Base-by-base conservation (phyloP, 2,113 vertebrate genomes). In the Cephalopholis sonnerati region DNA sequence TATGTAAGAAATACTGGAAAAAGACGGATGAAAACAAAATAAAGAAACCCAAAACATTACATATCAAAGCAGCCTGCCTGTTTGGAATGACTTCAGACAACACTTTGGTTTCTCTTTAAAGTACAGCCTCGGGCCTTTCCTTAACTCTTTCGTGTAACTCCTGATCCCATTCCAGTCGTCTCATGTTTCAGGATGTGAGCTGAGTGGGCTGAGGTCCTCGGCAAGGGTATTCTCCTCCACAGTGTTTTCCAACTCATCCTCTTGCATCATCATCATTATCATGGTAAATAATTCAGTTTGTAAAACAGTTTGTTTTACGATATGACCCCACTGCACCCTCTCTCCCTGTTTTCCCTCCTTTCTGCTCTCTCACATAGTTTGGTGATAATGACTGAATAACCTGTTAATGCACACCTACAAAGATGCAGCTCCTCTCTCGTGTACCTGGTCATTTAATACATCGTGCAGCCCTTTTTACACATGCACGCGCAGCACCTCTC, bases 1-100 rank as follows among this genome's bases (percentile, higher is more conserved):
- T 51, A 48, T 66, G 29, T 66, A 29, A 67, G 59, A 62, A 70
- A 64, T 4, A 67, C 22, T 8, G 44, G 74, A 57, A 3, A 73
- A 44, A 81, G 27, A 80, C 61, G 24, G 67, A 67, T 70, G 44
- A 82, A 63, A 65, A 74, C 18, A 81, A 78, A 78, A 79, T 74
- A 77, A 78, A 81, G 6, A 65, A 55, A 74, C 44, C 81, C n/a
- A 24, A 41, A 79, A 76, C 69, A 86, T 84, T 61, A 61, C 63
- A 69, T 79, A 86, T 92, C 82, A 87, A 89, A 92, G 83, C 44
- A 32, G 1, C 36, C 29, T 61, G 71, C 53, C 61, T 87, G 82
- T 88, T 85, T 91, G 86, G 83, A 92, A 80, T 74, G 20, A 76
- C 73, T 91, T 91, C 79, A 90, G 70, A 93, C 76, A 91, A 87